A percentile compares a stretch with the other conserved stretches of the same genome.
phyloP scores from a whole-genome alignment of 2,888 invertebrate genomes.

The Nymphalis polychloros region DNA sequence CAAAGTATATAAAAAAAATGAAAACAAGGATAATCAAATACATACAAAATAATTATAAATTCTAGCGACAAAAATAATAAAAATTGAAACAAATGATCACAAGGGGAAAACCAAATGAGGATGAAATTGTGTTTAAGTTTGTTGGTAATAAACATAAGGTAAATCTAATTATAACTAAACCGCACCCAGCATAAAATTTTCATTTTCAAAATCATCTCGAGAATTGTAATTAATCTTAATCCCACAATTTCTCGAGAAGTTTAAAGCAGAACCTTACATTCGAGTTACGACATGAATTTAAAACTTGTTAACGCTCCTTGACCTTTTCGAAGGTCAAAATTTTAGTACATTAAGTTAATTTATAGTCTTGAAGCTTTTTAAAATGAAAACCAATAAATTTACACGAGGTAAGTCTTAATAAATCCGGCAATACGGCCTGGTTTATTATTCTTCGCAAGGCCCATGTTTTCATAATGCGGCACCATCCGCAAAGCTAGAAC shows the following conservation, averaged over 20 bases:
- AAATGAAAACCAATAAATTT: slow-evolving; percentile 24
- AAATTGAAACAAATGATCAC: no score
- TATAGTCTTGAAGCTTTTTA: slow-evolving; percentile 3
- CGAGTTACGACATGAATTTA: slow-evolving; percentile 17
- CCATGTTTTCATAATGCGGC: slow-evolving; percentile 29
- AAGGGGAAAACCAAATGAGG: no score
- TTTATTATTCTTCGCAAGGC: slow-evolving; percentile 25
- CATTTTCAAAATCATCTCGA: background rate
- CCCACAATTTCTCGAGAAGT: slow-evolving; percentile 11
- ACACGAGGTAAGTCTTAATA: background rate
- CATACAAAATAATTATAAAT: no score
- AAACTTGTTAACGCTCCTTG: slow-evolving; percentile 11
- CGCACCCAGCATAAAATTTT: background rate
- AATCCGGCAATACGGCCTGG: slow-evolving; percentile 5
- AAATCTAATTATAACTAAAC: background rate
- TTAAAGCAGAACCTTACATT: slow-evolving; percentile 15
- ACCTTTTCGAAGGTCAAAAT: slow-evolving; percentile 17
- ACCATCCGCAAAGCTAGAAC: slow-evolving; percentile 20
- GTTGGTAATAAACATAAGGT: background rate
- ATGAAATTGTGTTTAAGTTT: no score
- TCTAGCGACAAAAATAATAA: no score
- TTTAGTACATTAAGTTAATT: slow-evolving; percentile 6
- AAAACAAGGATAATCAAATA: no score
- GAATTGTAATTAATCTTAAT: slow-evolving; percentile 14
- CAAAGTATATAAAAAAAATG: no score